A percentile compares a stretch with the other conserved stretches of the same genome.
Evolutionary conservation across 2,888 invertebrate species (phyloP).

Genomic region (Eueremaeus valkanovi): DNA sequence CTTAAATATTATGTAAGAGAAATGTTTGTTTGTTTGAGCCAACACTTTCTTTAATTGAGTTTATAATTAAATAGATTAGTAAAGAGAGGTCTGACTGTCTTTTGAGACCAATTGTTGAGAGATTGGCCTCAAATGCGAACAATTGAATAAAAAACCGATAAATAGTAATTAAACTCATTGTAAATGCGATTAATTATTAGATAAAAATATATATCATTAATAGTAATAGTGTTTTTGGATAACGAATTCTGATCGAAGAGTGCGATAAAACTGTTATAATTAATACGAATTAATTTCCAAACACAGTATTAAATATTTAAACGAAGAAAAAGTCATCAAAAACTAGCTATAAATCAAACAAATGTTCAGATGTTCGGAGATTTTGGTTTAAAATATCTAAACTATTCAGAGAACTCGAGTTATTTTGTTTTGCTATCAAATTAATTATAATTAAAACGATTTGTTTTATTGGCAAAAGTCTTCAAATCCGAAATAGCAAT

Average conservation of each 20-base stretch:
- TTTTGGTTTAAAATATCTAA: not conserved
- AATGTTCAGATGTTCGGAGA: not conserved
- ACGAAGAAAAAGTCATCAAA: not conserved
- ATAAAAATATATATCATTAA: not conserved
- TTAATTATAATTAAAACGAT: not conserved
- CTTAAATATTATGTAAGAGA: not conserved
- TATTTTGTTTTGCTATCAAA: not conserved
- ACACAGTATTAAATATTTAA: no score
- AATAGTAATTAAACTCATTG: not conserved
- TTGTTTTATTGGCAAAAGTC: not conserved
- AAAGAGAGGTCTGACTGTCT: not conserved
- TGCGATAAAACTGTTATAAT: not conserved
- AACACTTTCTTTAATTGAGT: not conserved
- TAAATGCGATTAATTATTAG: not conserved
- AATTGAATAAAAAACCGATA: not conserved
- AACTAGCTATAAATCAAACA: not conserved
- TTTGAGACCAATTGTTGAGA: not conserved
- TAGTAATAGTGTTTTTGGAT: not conserved
- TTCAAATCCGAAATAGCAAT: not conserved
- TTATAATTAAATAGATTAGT: conserved; percentile 1
- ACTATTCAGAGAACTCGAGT: not conserved
- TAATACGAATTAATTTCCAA: not conserved
- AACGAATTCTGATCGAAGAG: not conserved
- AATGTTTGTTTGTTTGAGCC: not conserved
- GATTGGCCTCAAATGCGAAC: not conserved